Conservation (phyloP, 2,797 vertebrate species). For the Tangara arthus region DNA sequence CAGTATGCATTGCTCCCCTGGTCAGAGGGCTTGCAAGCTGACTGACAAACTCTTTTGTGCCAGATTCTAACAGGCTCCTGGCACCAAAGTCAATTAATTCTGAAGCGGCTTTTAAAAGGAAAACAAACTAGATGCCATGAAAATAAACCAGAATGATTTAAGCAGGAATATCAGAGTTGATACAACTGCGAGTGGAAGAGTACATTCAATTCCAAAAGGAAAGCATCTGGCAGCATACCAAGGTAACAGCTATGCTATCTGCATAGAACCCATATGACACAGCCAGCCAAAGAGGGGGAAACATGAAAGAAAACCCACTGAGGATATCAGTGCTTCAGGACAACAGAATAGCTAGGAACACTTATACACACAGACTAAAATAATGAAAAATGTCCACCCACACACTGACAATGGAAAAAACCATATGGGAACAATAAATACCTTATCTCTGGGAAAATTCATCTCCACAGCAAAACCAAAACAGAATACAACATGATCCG, state of each 20-base stretch:
- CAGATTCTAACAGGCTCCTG: slow-evolving; percentile 39
- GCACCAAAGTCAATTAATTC: slow-evolving; percentile 46
- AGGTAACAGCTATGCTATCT: slow-evolving; percentile 10
- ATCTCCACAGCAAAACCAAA: slow-evolving; percentile 4
- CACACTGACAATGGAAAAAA: not conserved
- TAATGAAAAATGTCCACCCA: not conserved
- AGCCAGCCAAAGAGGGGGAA: not conserved
- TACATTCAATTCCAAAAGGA: slow-evolving; percentile 2
- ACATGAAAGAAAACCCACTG: slow-evolving; percentile 6
- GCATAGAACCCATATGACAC: not conserved
- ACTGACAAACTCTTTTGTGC: not conserved
- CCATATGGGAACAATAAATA: slow-evolving; percentile 12
- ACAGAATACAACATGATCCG: not conserved
- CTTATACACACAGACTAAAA: not conserved
- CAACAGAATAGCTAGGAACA: not conserved
- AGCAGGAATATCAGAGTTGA: slow-evolving; percentile 14
- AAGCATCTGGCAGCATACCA: slow-evolving; percentile 32
- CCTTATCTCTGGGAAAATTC: not conserved
- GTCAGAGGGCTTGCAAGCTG: not conserved
- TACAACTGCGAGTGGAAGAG: not conserved
- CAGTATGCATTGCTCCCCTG: not conserved
- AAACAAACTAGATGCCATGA: slow-evolving; percentile 42
- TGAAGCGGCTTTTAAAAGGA: slow-evolving; percentile 21
- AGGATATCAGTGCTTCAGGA: not conserved
- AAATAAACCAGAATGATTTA: slow-evolving; percentile 43